Percentiles rank a stretch among this genome's conserved stretches.
Conservation (phyloP, 2,113 vertebrate species). For the Mormyrus lacerda region DNA sequence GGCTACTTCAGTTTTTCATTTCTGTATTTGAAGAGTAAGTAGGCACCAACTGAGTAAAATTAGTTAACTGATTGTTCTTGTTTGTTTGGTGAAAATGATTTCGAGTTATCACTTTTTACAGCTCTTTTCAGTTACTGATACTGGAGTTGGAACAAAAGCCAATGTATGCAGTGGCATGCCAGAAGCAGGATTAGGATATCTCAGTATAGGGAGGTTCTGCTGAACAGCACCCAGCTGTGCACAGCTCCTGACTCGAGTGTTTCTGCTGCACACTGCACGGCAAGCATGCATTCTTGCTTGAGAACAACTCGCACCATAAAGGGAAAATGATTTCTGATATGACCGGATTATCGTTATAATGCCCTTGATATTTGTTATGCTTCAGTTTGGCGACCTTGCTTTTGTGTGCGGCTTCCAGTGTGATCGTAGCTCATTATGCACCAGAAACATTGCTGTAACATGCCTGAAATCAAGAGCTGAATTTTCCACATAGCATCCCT, state of each 20-base stretch:
- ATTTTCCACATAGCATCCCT: neutral
- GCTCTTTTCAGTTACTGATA: neutral
- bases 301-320: neutral
- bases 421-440: neutral
- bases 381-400: neutral
- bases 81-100: neutral
- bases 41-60: neutral
- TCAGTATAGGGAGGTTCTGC: neutral
- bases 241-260: neutral
- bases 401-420: neutral
- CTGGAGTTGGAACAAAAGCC: neutral
- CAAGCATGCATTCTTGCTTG: neutral
- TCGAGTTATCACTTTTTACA: neutral
- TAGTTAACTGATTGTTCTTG: neutral
- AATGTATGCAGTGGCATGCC: neutral
- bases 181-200: constrained; percentile 1
- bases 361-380: neutral
- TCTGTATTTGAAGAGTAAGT: neutral
- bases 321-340: neutral
- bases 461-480: neutral
- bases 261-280: neutral
- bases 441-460: neutral
- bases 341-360: neutral
- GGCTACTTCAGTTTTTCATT: neutral
- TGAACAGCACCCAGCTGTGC: neutral